Conservation (phyloP, 2,113 vertebrate species). For the Sebastes schlegelii region DNA sequence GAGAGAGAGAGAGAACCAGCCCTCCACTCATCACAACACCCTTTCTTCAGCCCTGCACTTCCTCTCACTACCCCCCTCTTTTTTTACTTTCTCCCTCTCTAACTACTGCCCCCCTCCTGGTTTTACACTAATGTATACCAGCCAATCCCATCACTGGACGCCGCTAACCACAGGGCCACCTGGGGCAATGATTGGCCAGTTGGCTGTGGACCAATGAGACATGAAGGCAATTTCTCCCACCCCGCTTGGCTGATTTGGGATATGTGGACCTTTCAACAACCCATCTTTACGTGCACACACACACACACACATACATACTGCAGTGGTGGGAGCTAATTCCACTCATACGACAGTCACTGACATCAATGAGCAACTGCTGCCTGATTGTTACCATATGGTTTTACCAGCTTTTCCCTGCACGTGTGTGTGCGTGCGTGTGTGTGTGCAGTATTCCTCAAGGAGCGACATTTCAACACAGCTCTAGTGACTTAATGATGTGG, state of each 20-base stretch:
- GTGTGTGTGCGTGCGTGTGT: slow-evolving; percentile 33
- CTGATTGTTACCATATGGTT: slow-evolving; percentile 81
- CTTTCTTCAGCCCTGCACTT: slow-evolving; percentile 56
- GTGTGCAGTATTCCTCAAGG: slow-evolving; percentile 63
- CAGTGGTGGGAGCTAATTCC: slow-evolving; percentile 71
- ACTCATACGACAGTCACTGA: slow-evolving; percentile 81
- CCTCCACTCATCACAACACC: slow-evolving; percentile 65
- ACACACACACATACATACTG: slow-evolving; percentile 32
- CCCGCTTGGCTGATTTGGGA: slow-evolving; percentile 56
- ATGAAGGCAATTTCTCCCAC: slow-evolving; percentile 39
- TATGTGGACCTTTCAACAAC: slow-evolving; percentile 64
- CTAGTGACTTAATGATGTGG: slow-evolving; percentile 56
- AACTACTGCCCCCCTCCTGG: slow-evolving; percentile 10
- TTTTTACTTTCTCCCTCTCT: slow-evolving; percentile 18
- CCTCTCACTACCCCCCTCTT: slow-evolving; percentile 22
- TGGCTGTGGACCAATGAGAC: slow-evolving; percentile 53
- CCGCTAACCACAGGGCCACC: slow-evolving; percentile 52
- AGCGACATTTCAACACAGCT: slow-evolving; percentile 70
- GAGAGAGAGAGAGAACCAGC: slow-evolving; percentile 51
- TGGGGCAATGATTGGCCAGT: slow-evolving; percentile 52
- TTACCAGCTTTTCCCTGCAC: slow-evolving; percentile 42
- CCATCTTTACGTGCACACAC: slow-evolving; percentile 8
- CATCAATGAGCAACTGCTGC: slow-evolving; percentile 80
- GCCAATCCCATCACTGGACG: slow-evolving; percentile 39
- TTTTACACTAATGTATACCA: slow-evolving; percentile 22